These are phyloP conservation scores for Carassius gibelio DNA, from an alignment of 2,113 vertebrate species.

Conservation along the genomic window DNA sequence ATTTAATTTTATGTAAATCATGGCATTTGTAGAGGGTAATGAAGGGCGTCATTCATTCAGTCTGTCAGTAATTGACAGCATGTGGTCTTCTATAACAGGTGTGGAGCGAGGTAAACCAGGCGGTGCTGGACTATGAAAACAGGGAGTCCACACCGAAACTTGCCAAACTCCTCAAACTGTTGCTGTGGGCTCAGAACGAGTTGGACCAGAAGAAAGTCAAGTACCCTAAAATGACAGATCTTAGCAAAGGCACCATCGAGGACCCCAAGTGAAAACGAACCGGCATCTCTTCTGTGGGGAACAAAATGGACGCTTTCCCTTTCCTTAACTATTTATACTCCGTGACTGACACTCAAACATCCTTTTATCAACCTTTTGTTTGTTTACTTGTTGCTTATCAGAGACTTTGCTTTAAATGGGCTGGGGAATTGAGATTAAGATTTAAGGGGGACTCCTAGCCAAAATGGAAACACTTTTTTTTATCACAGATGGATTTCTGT, in stretches of 20 bases:
- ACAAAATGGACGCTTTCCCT: slow-evolving; percentile 65
- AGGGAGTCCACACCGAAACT: slow-evolving; percentile 95
- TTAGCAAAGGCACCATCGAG: slow-evolving; percentile 97
- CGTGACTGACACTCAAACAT: slow-evolving; percentile 71
- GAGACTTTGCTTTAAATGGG: slow-evolving; percentile 63
- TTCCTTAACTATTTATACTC: slow-evolving; percentile 77
- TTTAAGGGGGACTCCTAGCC: slow-evolving; percentile 64
- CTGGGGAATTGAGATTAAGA: slow-evolving; percentile 66
- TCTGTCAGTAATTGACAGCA: not conserved
- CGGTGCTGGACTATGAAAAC: slow-evolving; percentile 92
- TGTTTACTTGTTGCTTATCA: slow-evolving; percentile 66
- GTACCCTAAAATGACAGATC: slow-evolving; percentile 99
- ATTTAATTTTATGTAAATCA: not conserved
- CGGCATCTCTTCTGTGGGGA: slow-evolving; percentile 55
- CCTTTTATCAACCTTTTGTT: slow-evolving; percentile 66
- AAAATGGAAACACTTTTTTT: slow-evolving; percentile 61
- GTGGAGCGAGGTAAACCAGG: slow-evolving; percentile 99
- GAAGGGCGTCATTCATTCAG: not conserved
- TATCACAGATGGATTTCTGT: slow-evolving; percentile 58
- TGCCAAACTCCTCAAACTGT: slow-evolving; percentile 95
- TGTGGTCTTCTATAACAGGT: slow-evolving; percentile 74
- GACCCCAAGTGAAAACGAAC: slow-evolving; percentile 88
- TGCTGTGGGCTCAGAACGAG: slow-evolving; percentile 99
- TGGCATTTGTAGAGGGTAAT: not conserved
- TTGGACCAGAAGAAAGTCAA: slow-evolving; percentile 99